Evolutionary conservation across 2,113 vertebrate genomes (phyloP).

Genomic region (Stictonetta naevosa): DNA sequence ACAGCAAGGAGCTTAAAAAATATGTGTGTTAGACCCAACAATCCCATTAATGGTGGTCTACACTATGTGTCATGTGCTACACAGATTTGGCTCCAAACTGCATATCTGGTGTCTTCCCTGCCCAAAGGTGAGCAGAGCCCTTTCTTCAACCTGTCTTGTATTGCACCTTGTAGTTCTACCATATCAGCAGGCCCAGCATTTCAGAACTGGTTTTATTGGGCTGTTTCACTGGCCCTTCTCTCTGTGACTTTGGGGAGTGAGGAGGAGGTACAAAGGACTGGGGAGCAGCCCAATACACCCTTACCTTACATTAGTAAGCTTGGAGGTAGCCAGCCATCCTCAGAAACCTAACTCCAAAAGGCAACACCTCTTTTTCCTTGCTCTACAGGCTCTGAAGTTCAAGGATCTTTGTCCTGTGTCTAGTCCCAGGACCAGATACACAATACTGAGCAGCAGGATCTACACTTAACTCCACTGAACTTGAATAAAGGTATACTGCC

Average conservation of each 20-base stretch:
- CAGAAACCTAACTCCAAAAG: neutral
- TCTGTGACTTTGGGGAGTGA: neutral
- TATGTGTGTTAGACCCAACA: neutral
- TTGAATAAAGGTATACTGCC: neutral
- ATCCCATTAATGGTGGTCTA: neutral
- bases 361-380: neutral
- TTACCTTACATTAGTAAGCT: fast-evolving
- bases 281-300: fast-evolving
- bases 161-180: neutral
- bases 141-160: neutral
- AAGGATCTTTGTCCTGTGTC: neutral
- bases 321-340: neutral
- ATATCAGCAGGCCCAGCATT: neutral
- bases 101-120: neutral
- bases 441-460: neutral
- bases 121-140: neutral
- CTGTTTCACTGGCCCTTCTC: neutral
- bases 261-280: neutral
- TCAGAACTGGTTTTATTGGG: neutral
- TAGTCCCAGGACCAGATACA: neutral
- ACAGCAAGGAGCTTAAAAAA: neutral
- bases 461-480: neutral
- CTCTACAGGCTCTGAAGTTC: neutral
- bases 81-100: neutral
- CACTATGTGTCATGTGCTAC: fast-evolving